Conservation (phyloP, 64 coral and sea anemone species). For the Exaiptasia diaphana region DNA sequence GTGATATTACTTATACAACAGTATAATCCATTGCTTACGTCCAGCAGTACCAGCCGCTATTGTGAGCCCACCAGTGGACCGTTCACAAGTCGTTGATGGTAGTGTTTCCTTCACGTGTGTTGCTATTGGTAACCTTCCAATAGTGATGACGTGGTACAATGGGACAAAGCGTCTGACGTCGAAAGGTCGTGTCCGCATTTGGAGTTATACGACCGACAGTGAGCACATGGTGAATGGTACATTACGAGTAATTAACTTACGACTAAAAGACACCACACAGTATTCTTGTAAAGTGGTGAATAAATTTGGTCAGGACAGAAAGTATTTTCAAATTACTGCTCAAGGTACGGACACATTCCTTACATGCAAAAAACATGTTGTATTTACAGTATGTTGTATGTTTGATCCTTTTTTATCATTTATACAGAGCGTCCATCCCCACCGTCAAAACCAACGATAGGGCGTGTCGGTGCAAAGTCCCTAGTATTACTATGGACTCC, state of each 20-base stretch:
- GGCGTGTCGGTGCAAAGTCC: conserved; percentile 22
- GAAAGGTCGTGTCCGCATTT: conserved; percentile 20
- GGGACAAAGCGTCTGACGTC: conserved; percentile 15
- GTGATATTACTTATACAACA: too few species aligned
- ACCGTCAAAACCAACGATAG: conserved; percentile 40
- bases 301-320: conserved; percentile 45
- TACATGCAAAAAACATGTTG: background rate
- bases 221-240: conserved; percentile 60
- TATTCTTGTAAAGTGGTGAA: conserved; percentile 74
- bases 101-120: conserved; percentile 49
- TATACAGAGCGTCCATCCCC: conserved; percentile 55
- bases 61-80: conserved; percentile 49
- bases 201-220: background rate
- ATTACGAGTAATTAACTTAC: conserved; percentile 33
- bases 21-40: too few species aligned
- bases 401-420: background rate
- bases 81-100: conserved; percentile 15
- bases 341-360: conserved; percentile 48
- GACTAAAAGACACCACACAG: conserved; percentile 57
- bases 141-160: conserved; percentile 68
- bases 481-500: conserved; percentile 53
- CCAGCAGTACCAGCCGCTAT: conserved; percentile 90
- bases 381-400: background rate
- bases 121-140: conserved; percentile 66
- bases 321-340: conserved; percentile 56